Conservation (phyloP, 2,797 vertebrate genomes). For the Trachurus trachurus region DNA sequence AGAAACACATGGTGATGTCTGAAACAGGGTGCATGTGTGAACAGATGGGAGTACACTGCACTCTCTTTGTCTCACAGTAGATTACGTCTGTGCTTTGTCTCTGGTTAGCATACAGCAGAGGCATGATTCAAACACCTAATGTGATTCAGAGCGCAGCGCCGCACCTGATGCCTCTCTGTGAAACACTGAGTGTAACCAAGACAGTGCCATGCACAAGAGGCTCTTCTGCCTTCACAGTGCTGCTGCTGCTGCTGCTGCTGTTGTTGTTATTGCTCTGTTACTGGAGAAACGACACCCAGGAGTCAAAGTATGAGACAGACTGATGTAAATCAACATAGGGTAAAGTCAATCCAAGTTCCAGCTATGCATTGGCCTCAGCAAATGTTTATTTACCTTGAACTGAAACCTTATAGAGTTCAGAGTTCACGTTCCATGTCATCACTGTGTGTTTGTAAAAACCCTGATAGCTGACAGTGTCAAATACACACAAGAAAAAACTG, state of each 20-base stretch:
- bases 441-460: constrained; percentile 6
- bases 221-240: not conserved
- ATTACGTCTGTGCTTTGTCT: constrained; percentile 58
- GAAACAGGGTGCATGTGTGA: constrained; percentile 39
- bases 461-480: too few species aligned
- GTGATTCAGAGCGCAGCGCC: constrained; percentile 43
- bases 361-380: not conserved
- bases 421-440: not conserved
- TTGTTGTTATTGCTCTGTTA: constrained; percentile 16
- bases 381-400: not conserved
- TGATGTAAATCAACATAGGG: not conserved
- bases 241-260: constrained; percentile 3
- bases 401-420: not conserved
- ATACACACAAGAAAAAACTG: constrained; percentile 36
- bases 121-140: constrained; percentile 59
- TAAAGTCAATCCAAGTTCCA: not conserved
- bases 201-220: constrained; percentile 30
- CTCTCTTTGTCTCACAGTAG: constrained; percentile 41
- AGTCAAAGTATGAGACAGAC: constrained; percentile 21
- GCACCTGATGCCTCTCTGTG: constrained; percentile 68
- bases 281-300: constrained; percentile 3
- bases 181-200: constrained; percentile 29
- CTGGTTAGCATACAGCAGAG: constrained; percentile 34
- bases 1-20: constrained; percentile 20
- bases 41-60: constrained; percentile 46